phyloP scores from a whole-genome alignment of 2,888 invertebrate species.

The Mesochorus sp. region DNA sequence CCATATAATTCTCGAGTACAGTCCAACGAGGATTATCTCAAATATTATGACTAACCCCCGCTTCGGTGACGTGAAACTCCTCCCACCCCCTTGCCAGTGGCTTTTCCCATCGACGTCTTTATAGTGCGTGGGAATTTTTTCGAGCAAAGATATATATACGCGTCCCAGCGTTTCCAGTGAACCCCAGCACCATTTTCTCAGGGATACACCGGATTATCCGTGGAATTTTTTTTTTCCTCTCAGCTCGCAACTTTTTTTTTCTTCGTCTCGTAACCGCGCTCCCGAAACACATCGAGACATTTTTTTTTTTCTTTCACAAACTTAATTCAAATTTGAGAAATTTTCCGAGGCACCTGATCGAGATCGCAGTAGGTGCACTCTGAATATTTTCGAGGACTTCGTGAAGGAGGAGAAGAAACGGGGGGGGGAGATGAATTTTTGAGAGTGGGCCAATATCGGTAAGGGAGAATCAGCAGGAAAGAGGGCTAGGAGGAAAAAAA shows the following conservation, averaged over 20 bases:
- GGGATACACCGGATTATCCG: slow-evolving; percentile 36
- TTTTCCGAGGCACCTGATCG: slow-evolving; percentile 13
- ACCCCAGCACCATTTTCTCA: slow-evolving; percentile 50
- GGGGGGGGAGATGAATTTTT: not conserved
- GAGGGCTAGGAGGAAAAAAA: slow-evolving; percentile 47
- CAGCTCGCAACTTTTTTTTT: not conserved
- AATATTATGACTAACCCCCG: slow-evolving; percentile 72
- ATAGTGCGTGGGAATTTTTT: slow-evolving; percentile 57
- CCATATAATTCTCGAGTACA: slow-evolving; percentile 25
- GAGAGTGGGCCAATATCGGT: slow-evolving; percentile 11
- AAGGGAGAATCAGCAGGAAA: slow-evolving; percentile 22
- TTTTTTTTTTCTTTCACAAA: not conserved
- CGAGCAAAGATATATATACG: slow-evolving; percentile 1
- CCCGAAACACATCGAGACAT: not conserved
- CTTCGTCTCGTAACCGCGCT: not conserved
- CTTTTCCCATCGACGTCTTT: slow-evolving; percentile 53
- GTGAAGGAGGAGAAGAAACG: not conserved
- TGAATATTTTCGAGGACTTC: not conserved
- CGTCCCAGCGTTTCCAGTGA: slow-evolving; percentile 39
- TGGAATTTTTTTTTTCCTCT: slow-evolving; percentile 37
- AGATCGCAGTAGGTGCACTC: no score
- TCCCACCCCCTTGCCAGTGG: not conserved
- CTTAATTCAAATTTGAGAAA: slow-evolving; percentile 23
- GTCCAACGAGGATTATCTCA: slow-evolving; percentile 69
- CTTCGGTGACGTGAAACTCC: slow-evolving; percentile 31